Conservation (phyloP, 1,140 invertebrate genomes). For the Gonioctena quinquepunctata region DNA sequence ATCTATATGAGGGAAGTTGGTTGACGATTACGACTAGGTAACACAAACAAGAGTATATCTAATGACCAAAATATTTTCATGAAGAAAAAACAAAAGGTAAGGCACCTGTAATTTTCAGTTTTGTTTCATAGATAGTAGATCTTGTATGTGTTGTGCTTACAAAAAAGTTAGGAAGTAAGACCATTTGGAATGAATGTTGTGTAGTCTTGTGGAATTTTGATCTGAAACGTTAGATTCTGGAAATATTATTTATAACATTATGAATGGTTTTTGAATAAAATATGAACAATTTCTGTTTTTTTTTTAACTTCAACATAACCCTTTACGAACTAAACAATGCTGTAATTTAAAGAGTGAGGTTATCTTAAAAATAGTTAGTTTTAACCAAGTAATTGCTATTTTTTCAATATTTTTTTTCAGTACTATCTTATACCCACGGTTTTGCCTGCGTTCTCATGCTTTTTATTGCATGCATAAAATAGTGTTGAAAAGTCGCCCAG, state of each 20-base stretch:
- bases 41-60: slow-evolving; percentile 10
- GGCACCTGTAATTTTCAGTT: neutral
- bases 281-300: slow-evolving; percentile 8
- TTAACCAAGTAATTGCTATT: too few relatives aligned
- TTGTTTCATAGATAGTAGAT: slow-evolving; percentile 1
- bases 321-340: too few relatives aligned
- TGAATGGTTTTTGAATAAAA: slow-evolving; percentile 33
- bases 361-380: too few relatives aligned
- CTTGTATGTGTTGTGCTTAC: slow-evolving; percentile 28
- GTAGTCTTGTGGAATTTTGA: slow-evolving; percentile 28
- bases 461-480: too few relatives aligned
- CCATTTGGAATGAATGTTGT: slow-evolving; percentile 27
- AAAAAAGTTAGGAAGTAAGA: slow-evolving; percentile 19
- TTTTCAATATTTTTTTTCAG: too few relatives aligned
- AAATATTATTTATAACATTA: slow-evolving; percentile 28
- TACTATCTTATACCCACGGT: too few relatives aligned
- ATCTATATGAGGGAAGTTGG: slow-evolving; percentile 3
- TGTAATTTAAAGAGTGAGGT: too few relatives aligned
- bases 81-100: neutral
- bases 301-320: neutral
- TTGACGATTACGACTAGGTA: neutral
- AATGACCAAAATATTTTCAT: slow-evolving; percentile 14
- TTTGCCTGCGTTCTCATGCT: too few relatives aligned
- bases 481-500: too few relatives aligned
- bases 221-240: slow-evolving; percentile 26